These are phyloP conservation scores for Bombus fervidus DNA, from an alignment of 1,140 invertebrate species.

Conservation along the genomic window DNA sequence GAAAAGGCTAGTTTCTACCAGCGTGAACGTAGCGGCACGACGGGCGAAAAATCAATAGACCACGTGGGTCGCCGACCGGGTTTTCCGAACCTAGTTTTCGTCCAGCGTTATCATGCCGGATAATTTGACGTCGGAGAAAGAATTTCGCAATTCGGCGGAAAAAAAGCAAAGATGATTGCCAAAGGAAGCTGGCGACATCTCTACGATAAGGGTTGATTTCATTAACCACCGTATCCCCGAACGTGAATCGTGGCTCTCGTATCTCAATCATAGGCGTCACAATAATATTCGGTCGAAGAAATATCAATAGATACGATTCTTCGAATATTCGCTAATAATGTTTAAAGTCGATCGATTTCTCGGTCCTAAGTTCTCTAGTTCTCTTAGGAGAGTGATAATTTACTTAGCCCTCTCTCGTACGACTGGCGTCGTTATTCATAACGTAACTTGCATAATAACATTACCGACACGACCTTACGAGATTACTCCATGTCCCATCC, in stretches of 20 bases:
- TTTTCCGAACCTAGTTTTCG: slow-evolving; percentile 68
- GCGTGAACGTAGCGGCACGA: slow-evolving; percentile 38
- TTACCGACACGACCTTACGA: not conserved
- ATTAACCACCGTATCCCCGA: not conserved
- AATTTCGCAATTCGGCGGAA: not conserved
- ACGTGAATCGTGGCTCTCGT: not conserved
- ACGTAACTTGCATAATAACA: not conserved
- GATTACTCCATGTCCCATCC: not conserved
- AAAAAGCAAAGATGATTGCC: not conserved
- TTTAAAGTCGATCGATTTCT: not conserved
- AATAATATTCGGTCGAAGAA: not conserved
- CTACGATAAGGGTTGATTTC: not conserved
- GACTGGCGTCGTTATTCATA: not conserved
- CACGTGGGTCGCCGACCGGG: slow-evolving; percentile 73
- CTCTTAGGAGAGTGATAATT: not conserved
- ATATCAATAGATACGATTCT: no score
- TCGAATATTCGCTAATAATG: not conserved
- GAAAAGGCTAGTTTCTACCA: slow-evolving; percentile 52
- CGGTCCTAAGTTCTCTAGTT: not conserved
- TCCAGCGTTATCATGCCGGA: not conserved
- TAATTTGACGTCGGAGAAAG: not conserved
- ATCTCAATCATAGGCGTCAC: no score
- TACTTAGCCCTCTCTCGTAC: not conserved
- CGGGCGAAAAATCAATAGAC: slow-evolving; percentile 75
- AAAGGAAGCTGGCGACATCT: not conserved